These are phyloP conservation scores for Paramacrobiotus metropolitanus DNA, from an alignment of 1,140 invertebrate species.

Conservation along the genomic window DNA sequence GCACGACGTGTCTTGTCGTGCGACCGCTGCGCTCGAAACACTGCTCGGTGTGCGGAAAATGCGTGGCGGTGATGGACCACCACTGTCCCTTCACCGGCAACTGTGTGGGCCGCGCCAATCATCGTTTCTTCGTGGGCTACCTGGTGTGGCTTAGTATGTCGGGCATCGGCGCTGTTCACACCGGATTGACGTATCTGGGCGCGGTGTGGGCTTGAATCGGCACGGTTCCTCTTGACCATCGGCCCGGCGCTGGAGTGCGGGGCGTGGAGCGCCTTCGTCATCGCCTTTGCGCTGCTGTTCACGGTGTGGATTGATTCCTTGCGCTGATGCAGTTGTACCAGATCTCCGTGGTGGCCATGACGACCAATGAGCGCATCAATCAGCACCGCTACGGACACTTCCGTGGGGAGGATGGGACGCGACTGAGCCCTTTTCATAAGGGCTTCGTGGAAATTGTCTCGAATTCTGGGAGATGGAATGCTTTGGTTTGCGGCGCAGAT, in stretches of 20 bases:
- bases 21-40: conserved; percentile 87
- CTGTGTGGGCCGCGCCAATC: conserved; percentile 40
- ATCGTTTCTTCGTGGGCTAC: conserved; percentile 50
- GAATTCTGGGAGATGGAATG: too few relatives aligned
- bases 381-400: conserved; percentile 72
- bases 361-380: conserved; percentile 93
- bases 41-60: conserved; percentile 84
- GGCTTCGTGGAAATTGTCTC: conserved; percentile 55
- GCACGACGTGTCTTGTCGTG: conserved; percentile 79
- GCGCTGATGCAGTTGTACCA: conserved; percentile 18
- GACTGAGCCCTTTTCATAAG: conserved; percentile 63
- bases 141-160: conserved; percentile 52
- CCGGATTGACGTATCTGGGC: conserved; percentile 43
- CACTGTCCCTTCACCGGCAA: conserved; percentile 91
- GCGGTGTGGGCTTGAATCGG: conserved; percentile 25
- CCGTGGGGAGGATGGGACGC: conserved; percentile 37
- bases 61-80: conserved; percentile 71
- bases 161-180: conserved; percentile 55
- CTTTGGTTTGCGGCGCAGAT: too few relatives aligned
- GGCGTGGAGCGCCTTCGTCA: neutral
- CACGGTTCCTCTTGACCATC: conserved; percentile 7
- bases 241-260: neutral
- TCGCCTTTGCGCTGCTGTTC: neutral
- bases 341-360: conserved; percentile 73
- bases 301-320: neutral